Percentiles rank a stretch among this genome's conserved stretches.
These are phyloP conservation scores for Rhabdornis inornatus DNA, from an alignment of 2,113 vertebrate genomes.

Conservation along the genomic window DNA sequence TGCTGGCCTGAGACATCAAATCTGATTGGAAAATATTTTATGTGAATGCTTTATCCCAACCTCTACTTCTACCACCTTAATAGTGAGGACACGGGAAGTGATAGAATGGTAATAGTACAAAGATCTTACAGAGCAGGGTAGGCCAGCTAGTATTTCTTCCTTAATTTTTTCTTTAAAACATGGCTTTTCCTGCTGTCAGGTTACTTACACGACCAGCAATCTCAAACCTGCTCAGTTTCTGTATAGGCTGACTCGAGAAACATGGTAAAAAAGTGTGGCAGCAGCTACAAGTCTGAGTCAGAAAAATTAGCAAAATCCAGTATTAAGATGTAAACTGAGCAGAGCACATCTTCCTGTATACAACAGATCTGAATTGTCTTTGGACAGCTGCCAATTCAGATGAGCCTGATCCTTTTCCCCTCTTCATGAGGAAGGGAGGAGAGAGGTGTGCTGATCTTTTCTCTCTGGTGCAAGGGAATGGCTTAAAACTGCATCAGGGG, in stretches of 20 bases:
- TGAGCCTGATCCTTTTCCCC: not conserved
- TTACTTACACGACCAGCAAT: not conserved
- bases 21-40: not conserved
- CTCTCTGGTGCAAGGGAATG: not conserved
- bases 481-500: not conserved
- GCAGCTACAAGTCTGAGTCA: not conserved
- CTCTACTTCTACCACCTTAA: not conserved
- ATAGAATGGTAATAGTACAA: not conserved
- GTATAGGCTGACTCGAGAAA: not conserved
- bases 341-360: not conserved
- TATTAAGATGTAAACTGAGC: not conserved
- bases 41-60: not conserved
- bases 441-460: not conserved
- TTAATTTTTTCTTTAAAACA: not conserved
- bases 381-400: not conserved
- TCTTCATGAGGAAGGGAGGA: rapidly evolving
- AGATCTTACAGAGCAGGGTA: not conserved
- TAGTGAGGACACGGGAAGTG: not conserved
- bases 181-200: not conserved
- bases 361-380: not conserved
- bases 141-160: not conserved
- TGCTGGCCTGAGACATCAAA: not conserved
- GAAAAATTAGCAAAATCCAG: not conserved
- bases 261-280: not conserved
- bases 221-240: not conserved